Conservation (phyloP, 2,113 vertebrate genomes). For the Platycercus adscitus region DNA sequence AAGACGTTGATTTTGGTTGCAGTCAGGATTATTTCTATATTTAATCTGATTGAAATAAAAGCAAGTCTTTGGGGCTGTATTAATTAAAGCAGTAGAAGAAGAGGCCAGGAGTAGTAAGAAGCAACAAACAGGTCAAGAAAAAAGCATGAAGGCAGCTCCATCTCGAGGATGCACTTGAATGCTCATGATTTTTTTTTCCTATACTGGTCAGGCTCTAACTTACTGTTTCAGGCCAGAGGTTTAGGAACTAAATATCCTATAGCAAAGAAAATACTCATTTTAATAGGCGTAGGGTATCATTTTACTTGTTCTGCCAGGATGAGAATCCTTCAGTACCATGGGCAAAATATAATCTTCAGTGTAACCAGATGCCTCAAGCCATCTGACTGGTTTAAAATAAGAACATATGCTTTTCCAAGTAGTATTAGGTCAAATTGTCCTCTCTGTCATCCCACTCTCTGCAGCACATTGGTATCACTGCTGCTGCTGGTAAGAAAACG, state of each 20-base stretch:
- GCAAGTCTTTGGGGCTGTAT: background rate
- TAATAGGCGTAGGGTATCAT: background rate
- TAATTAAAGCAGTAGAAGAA: background rate
- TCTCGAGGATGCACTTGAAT: background rate
- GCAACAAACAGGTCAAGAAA: background rate
- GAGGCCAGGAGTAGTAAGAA: background rate
- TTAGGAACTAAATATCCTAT: background rate
- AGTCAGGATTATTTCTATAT: background rate
- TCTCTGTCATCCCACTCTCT: background rate
- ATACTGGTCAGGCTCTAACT: background rate
- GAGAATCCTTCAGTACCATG: background rate
- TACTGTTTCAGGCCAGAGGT: background rate
- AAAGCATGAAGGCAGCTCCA: background rate
- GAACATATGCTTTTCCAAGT: background rate
- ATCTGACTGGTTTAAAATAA: conserved; percentile 5
- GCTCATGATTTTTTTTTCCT: background rate
- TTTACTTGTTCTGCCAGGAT: background rate
- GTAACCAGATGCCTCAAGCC: background rate
- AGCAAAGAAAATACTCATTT: background rate
- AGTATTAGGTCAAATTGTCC: background rate
- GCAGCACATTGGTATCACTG: background rate
- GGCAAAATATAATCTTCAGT: background rate
- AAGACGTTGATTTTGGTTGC: background rate
- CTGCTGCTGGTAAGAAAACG: background rate
- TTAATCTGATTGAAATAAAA: background rate